Conservation (phyloP, 2,888 invertebrate species). For the Fragum whitleyi region DNA sequence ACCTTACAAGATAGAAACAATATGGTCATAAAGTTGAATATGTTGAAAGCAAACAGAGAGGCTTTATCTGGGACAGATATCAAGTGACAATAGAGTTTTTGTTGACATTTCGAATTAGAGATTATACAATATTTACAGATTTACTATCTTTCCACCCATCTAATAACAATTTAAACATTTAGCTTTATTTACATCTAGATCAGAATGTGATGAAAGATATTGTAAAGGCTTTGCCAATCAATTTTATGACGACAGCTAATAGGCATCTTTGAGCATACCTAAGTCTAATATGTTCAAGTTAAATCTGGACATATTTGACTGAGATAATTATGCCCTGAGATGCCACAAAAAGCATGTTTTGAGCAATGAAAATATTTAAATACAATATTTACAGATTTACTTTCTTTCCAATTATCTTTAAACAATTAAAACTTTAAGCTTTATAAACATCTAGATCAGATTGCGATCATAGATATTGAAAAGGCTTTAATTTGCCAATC, state of each 20-base stretch:
- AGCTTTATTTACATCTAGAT: constrained; percentile 4
- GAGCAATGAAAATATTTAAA: too few relatives aligned
- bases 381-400: constrained; percentile 21
- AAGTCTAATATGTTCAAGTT: too few relatives aligned
- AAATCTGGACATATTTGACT: too few relatives aligned
- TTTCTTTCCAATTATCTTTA: constrained; percentile 10
- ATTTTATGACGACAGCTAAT: too few relatives aligned
- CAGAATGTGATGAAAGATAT: neutral
- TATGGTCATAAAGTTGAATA: neutral
- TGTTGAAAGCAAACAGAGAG: neutral
- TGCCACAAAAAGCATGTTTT: too few relatives aligned
- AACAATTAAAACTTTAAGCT: constrained; percentile 4
- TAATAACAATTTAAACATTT: constrained; percentile 16
- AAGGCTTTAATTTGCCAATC: neutral
- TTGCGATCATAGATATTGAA: neutral
- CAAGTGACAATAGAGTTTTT: constrained; percentile 17
- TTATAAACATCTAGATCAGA: neutral
- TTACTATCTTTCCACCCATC: constrained; percentile 17
- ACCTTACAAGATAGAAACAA: neutral
- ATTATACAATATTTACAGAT: constrained; percentile 24
- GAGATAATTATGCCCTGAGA: too few relatives aligned
- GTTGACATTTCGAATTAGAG: constrained; percentile 25
- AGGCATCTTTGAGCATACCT: too few relatives aligned
- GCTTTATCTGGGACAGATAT: neutral
- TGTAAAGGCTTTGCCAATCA: neutral